These are phyloP conservation scores for Indri indri DNA, from an alignment of 2,113 vertebrate species.

Conservation along the genomic window DNA sequence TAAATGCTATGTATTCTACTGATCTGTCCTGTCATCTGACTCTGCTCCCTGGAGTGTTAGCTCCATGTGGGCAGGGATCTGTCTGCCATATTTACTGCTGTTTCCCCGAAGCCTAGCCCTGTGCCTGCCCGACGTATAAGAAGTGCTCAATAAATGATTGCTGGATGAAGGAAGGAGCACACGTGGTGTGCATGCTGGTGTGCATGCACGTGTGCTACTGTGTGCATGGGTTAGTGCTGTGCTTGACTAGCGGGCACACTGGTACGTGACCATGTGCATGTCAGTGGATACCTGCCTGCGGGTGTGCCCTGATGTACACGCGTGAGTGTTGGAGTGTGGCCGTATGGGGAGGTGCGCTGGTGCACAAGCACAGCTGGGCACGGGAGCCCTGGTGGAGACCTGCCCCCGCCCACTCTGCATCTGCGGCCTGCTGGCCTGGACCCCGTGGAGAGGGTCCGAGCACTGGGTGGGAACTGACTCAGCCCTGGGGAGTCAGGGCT, in stretches of 20 bases:
- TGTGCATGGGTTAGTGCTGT: neutral
- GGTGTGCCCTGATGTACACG: neutral
- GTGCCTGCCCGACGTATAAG: neutral
- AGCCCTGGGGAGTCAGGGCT: neutral
- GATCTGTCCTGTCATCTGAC: neutral
- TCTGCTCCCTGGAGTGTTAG: neutral
- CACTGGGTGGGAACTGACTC: neutral
- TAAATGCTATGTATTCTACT: neutral
- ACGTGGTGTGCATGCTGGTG: neutral
- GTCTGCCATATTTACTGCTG: neutral
- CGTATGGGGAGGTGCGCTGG: too few species aligned
- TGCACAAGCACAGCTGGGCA: too few species aligned
- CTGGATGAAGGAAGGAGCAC: neutral
- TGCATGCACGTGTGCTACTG: neutral
- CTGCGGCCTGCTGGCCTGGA: neutral
- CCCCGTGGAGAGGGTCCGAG: neutral
- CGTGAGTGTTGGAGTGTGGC: neutral
- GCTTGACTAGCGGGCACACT: neutral
- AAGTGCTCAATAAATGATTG: neutral
- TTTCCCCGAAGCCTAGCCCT: neutral
- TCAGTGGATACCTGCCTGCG: neutral
- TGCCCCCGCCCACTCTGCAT: neutral
- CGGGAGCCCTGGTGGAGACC: neutral
- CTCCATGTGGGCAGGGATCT: neutral
- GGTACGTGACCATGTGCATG: accelerated